Evolutionary conservation across 2,888 invertebrate species (phyloP).

Genomic region (Cheilosia impressa): DNA sequence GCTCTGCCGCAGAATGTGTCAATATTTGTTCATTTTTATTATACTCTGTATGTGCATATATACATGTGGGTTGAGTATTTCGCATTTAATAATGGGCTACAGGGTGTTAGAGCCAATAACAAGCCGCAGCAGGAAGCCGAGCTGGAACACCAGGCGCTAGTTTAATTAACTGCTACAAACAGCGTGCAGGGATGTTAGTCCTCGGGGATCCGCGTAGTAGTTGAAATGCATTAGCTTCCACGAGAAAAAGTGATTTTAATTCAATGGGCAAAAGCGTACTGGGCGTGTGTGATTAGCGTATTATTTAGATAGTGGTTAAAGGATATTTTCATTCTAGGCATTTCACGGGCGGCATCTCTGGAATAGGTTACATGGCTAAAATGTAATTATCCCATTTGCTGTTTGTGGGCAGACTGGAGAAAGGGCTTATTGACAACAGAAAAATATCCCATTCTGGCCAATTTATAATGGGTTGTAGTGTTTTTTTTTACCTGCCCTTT

Average conservation of each 20-base stretch:
- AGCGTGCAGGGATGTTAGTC: constrained; percentile 9
- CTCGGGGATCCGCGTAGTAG: background rate
- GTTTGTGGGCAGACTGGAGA: too few species aligned
- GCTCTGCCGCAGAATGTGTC: constrained; percentile 23
- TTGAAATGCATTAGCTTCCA: constrained; percentile 35
- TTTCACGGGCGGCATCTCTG: background rate
- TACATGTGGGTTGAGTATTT: constrained; percentile 18
- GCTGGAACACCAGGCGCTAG: constrained; percentile 12
- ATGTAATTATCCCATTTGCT: constrained; percentile 1
- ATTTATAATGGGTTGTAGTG: too few species aligned
- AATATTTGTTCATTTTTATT: constrained; percentile 42
- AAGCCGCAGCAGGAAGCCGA: constrained; percentile 31
- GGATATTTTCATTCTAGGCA: constrained; percentile 19
- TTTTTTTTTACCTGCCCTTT: too few species aligned
- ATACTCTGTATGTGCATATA: background rate
- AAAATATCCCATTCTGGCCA: too few species aligned
- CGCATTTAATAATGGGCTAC: constrained; percentile 41
- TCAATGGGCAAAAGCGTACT: constrained; percentile 28
- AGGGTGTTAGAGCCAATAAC: constrained; percentile 43
- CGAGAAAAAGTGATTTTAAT: constrained; percentile 48
- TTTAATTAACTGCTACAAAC: constrained; percentile 48
- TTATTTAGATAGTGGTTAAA: constrained; percentile 38
- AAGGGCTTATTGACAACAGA: too few species aligned
- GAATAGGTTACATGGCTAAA: background rate
- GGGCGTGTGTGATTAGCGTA: constrained; percentile 34